Evolutionary conservation across 2,888 invertebrate species (phyloP).

Genomic region (Strigamia transsilvanica): DNA sequence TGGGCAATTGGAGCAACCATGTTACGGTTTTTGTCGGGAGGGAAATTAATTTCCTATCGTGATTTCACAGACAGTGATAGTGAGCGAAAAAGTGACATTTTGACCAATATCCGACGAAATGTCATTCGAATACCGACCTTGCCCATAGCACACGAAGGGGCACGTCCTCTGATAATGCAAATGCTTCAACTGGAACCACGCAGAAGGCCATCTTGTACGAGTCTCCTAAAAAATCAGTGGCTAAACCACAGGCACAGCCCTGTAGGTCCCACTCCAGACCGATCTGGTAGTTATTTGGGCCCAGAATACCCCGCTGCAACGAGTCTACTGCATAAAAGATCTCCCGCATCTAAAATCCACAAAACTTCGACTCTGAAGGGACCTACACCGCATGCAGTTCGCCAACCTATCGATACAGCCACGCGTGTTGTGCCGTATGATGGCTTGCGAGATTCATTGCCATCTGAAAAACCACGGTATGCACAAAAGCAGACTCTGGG

Average conservation of each 20-base stretch:
- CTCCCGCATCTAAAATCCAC: not conserved
- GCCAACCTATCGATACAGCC: not conserved
- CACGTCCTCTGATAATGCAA: conserved; percentile 27
- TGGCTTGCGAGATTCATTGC: not conserved
- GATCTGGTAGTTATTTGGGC: not conserved
- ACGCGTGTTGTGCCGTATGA: not conserved
- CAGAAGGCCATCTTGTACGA: conserved; percentile 37
- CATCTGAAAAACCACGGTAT: not conserved
- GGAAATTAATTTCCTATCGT: conserved; percentile 51
- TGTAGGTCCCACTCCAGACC: not conserved
- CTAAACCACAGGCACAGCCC: conserved; percentile 35
- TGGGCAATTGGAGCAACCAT: conserved; percentile 53
- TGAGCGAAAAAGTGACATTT: conserved; percentile 43
- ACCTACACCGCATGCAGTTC: not conserved
- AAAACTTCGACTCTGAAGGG: not conserved
- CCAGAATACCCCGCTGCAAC: not conserved
- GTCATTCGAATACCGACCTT: conserved; percentile 39
- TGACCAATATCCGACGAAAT: conserved; percentile 50
- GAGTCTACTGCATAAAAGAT: not conserved
- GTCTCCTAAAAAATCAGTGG: conserved; percentile 42
- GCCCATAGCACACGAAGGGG: conserved; percentile 46
- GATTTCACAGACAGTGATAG: conserved; percentile 43
- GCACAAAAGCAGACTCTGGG: not conserved
- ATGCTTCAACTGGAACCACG: conserved; percentile 48
- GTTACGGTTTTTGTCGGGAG: conserved; percentile 52